Evolutionary conservation across 2,888 invertebrate species (phyloP), one percentile per base, ranked within the genome.

Genomic region (Ecliptopera silaceata): DNA sequence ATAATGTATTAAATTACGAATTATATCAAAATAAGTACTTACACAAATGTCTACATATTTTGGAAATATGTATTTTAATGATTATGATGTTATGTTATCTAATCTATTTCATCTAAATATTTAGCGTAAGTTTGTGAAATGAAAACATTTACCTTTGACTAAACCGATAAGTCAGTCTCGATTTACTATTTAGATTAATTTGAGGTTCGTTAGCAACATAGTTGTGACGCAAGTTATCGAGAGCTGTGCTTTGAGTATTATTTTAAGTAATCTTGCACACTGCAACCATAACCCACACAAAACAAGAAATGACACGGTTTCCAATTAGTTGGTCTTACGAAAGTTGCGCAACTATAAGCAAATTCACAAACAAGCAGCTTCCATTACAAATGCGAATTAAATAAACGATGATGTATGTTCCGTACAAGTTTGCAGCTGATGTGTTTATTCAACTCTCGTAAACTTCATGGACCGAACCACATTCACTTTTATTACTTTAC

Each of bases 401-500:
- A 52, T 26, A 48, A 39, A 46, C n/a, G 26, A 48, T 48, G 52
- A 51, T 47, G 42, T 18, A 41, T 29, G 18, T 46, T 43, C 39
- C 57, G 50, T 50, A 22, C 22, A 15, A 48, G 43, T 34, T 57
- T 34, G 39, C 34, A 38, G 13, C 22, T 53, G 39, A 32, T 34
- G 34, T 46, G 39, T 46, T 41, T 53, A 39, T 53, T 45, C 32
- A 53, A 38, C 22, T 22, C 38, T 13, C 47, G 22, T 15, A 29
- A 44, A 48, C 20, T 31, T 41, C 34, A 17, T 18, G 39, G n/a
- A 22, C n/a, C 44, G 13, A 29, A n/a, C 13, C 29, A 50, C 56
- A 29, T 31, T 52, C 52, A 52, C 57, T 57, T 57, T 57, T 44
- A 57, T 48, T 13, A 46, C 50, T 41, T 38, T 44, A 49, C 22